Evolutionary conservation across 2,797 vertebrate genomes (phyloP).

Genomic region (Tolypeutes matacus): DNA sequence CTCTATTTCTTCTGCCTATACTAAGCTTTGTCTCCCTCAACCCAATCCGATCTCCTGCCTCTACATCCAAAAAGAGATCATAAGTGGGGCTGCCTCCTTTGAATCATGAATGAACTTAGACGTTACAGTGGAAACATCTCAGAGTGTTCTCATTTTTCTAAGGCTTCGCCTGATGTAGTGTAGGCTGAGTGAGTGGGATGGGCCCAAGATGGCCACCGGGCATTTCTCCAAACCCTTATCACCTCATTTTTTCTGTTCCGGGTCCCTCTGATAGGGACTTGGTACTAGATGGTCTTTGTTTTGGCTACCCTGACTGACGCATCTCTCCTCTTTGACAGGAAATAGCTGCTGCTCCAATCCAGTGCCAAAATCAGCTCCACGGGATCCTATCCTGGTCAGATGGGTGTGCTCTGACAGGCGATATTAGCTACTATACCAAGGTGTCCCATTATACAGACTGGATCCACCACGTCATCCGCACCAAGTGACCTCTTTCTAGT

Average conservation of each 20-base stretch:
- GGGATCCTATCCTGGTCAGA: slow-evolving; percentile 51
- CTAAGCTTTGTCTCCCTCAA: background rate
- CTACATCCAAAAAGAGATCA: background rate
- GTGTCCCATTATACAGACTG: slow-evolving; percentile 35
- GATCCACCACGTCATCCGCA: slow-evolving; percentile 23
- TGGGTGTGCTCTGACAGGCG: slow-evolving; percentile 52
- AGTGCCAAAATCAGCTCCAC: slow-evolving; percentile 50
- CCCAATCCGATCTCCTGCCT: background rate
- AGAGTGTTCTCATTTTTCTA: background rate
- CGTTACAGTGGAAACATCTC: background rate
- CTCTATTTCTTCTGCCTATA: background rate
- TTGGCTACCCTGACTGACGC: background rate
- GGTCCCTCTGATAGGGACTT: background rate
- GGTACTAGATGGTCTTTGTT: background rate
- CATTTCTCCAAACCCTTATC: background rate
- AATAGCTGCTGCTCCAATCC: background rate
- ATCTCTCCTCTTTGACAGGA: slow-evolving; percentile 50
- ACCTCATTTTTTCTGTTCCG: background rate
- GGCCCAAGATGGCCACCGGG: background rate
- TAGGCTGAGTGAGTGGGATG: background rate
- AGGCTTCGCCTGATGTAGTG: background rate
- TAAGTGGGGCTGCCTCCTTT: background rate
- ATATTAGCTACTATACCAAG: slow-evolving; percentile 40
- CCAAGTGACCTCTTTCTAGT: background rate
- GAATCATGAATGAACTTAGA: background rate